Conservation (phyloP, 2,113 vertebrate species). For the Clinocottus analis region DNA sequence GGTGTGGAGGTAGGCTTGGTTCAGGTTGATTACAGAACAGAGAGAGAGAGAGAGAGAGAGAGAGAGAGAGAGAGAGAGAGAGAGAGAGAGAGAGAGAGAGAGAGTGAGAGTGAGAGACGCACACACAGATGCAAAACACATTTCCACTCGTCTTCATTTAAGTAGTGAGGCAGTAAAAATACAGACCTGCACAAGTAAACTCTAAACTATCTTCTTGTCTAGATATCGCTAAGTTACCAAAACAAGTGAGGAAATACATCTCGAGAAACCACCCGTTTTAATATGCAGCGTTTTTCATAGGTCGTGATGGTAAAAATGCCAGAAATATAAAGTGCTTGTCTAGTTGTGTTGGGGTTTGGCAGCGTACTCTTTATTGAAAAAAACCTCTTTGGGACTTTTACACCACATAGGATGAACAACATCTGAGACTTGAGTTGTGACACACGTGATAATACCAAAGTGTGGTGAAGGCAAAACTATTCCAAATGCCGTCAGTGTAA, state of each 20-base stretch:
- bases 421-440: constrained; percentile 3
- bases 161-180: not conserved
- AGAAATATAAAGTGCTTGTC: not conserved
- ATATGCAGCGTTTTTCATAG: not conserved
- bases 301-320: not conserved
- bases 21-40: not conserved
- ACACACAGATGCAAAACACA: not conserved
- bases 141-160: not conserved
- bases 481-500: not conserved
- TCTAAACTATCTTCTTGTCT: not conserved
- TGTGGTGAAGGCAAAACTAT: constrained; percentile 16
- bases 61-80: too few relatives aligned
- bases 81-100: not conserved
- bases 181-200: not conserved
- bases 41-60: not conserved
- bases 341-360: not conserved
- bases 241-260: not conserved
- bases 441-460: constrained; percentile 3
- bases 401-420: not conserved
- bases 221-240: not conserved
- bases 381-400: not conserved
- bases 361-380: not conserved
- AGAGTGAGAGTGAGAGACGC: too few relatives aligned
- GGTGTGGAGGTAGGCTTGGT: not conserved
- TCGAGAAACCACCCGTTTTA: not conserved